Base-by-base conservation (phyloP, 2,888 invertebrate species). In the Nomada fucata region DNA sequence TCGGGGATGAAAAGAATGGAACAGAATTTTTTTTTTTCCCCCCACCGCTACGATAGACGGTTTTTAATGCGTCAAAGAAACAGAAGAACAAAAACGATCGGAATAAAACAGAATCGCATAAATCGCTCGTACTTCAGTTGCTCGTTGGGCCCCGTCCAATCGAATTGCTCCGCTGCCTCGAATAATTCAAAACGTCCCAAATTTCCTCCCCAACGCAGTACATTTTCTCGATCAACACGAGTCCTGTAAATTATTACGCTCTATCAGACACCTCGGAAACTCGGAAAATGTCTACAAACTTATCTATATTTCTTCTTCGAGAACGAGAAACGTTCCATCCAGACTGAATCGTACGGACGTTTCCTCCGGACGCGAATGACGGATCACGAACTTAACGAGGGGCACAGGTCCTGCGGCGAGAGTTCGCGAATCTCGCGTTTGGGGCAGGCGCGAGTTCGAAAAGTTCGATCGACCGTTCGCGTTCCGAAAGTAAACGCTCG, bases 401-500 rank as follows among this genome's bases (percentile, higher is more conserved):
- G 55, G 23, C 20, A 52, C 53, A 59, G 23, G 20, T 55, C n/a
- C 13, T 29, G 29, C 3, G 55, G 36, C 42, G 65, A 55, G 42
- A 55, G 42, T 63, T 61, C 23, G 36, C 23, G 36, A 69, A 81
- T 80, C 68, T 74, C 29, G 47, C 44, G 67, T 61, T 55, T 68
- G 18, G n/a, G n/a, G n/a, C n/a, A 11, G 1, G 20, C 26, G 10
- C 4, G n/a, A 36, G 67, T 64, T 69, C 15, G 26, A 47, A 26
- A 64, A 69, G 26, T 71, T 70, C 20, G 10, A 15, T 26, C 18
- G 18, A 11, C 15, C 11, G 13, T n/a, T 20, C 55, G n/a, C 44
- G 44, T 55, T 29, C 15, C 42, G 20, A 63, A 68, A 69, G 64
- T 52, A 64, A 81, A 81, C 72, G 72, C 64, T 76, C 69, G 53